phyloP scores from a whole-genome alignment of 2,888 invertebrate genomes.

The Myopa tessellatipennis region DNA sequence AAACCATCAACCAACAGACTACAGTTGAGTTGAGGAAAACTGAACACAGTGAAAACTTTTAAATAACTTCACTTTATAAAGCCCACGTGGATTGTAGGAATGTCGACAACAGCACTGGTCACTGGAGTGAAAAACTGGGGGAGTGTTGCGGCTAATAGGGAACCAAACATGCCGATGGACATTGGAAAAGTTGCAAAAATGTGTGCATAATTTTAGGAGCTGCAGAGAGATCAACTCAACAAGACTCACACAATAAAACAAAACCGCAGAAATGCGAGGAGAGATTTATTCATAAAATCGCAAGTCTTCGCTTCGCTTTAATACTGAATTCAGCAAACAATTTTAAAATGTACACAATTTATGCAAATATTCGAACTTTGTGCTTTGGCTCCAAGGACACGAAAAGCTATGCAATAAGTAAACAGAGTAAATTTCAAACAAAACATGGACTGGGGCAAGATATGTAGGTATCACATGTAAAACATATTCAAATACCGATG shows the following conservation, averaged over 20 bases:
- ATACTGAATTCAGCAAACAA: conserved; percentile 6
- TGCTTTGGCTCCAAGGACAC: neutral
- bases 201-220: conserved; percentile 41
- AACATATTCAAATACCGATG: conserved; percentile 18
- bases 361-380: conserved; percentile 39
- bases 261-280: neutral
- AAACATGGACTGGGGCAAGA: neutral
- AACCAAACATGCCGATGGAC: neutral
- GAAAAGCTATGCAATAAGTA: no score
- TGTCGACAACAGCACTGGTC: neutral
- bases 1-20: neutral
- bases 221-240: conserved; percentile 7
- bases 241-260: neutral
- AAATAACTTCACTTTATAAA: conserved; percentile 27
- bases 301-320: neutral
- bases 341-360: conserved; percentile 34
- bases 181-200: conserved; percentile 9
- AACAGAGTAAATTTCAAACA: neutral
- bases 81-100: neutral
- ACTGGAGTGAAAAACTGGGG: neutral
- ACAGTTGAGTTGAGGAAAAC: conserved; percentile 7
- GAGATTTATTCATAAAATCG: conserved; percentile 41
- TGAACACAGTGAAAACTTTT: conserved; percentile 21
- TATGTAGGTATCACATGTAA: neutral
- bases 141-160: neutral